Evolutionary conservation across 2,888 invertebrate species (phyloP).

Genomic region (Euproctis similis): DNA sequence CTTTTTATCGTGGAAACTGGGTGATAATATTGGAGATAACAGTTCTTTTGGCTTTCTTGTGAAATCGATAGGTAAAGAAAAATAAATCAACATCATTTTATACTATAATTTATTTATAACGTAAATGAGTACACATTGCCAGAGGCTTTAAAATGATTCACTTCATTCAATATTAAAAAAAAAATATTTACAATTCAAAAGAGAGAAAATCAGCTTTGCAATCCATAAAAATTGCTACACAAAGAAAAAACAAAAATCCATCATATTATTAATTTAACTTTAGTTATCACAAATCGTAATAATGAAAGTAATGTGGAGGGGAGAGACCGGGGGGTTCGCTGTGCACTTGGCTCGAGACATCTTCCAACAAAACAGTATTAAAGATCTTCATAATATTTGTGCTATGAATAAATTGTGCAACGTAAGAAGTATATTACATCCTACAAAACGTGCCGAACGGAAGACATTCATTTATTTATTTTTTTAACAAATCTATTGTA

Average conservation of each 20-base stretch:
- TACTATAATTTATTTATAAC: slow-evolving; percentile 77
- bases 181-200: slow-evolving; percentile 69
- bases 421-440: slow-evolving; percentile 57
- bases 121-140: slow-evolving; percentile 77
- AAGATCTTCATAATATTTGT: slow-evolving; percentile 35
- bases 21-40: too few species aligned
- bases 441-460: slow-evolving; percentile 73
- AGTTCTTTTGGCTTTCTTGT: too few species aligned
- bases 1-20: too few species aligned
- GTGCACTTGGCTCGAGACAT: slow-evolving; percentile 60
- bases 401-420: slow-evolving; percentile 61
- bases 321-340: slow-evolving; percentile 62
- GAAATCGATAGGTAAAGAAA: too few species aligned
- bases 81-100: slow-evolving; percentile 23
- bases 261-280: slow-evolving; percentile 46
- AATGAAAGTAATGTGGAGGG: too few species aligned
- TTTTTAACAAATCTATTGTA: slow-evolving; percentile 95
- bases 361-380: slow-evolving; percentile 35
- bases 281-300: slow-evolving; percentile 66
- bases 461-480: slow-evolving; percentile 81
- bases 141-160: slow-evolving; percentile 73
- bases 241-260: slow-evolving; percentile 41
- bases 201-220: slow-evolving; percentile 67
- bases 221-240: slow-evolving; percentile 59
- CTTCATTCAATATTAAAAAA: slow-evolving; percentile 71